phyloP scores from a whole-genome alignment of 2,888 invertebrate species.

The Tanypteryx hageni region DNA sequence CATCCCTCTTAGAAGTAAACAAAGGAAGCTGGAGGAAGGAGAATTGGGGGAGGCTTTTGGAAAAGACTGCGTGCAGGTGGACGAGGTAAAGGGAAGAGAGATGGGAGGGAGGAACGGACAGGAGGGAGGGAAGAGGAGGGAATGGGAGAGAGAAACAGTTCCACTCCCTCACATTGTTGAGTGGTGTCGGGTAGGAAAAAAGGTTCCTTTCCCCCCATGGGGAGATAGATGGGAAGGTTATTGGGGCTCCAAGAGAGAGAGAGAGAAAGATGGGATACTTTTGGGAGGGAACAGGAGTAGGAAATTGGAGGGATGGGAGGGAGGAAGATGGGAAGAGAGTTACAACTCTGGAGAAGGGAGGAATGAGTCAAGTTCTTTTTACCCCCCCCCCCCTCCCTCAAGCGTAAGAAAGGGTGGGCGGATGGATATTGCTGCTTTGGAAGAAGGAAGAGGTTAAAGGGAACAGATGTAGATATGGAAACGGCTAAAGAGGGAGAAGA shows the following conservation, averaged over 20 bases:
- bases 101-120: too few species aligned
- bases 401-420: not conserved
- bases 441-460: not conserved
- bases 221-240: slow-evolving; percentile 7
- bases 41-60: not conserved
- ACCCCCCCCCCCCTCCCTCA: not conserved
- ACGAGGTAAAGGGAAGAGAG: not conserved
- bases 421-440: not conserved
- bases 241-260: not conserved
- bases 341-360: not conserved
- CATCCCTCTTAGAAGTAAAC: not conserved
- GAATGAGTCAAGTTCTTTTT: not conserved
- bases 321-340: too few species aligned
- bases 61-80: not conserved
- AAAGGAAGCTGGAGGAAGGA: not conserved
- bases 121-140: too few species aligned
- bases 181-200: not conserved
- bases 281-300: not conserved
- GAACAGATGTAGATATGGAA: slow-evolving; percentile 14
- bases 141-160: slow-evolving; percentile 18
- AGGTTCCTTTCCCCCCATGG: not conserved
- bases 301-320: not conserved
- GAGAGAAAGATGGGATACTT: not conserved
- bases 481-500: not conserved
- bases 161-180: not conserved